phyloP scores from a whole-genome alignment of 2,888 invertebrate genomes.

The Horisme vitalbata region DNA sequence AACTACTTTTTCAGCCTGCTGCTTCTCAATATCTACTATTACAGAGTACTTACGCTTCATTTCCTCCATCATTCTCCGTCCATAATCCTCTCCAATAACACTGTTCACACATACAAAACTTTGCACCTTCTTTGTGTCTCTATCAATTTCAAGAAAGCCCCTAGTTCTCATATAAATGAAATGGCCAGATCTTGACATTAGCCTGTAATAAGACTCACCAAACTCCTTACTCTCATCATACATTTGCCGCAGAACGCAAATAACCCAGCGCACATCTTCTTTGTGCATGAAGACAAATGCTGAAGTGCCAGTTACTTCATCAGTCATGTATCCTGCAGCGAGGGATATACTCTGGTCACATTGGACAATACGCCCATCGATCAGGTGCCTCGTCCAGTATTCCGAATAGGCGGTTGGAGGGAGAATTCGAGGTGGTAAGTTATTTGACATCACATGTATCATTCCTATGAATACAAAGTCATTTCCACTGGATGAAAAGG shows the following conservation, averaged over 20 bases:
- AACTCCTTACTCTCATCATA: slow-evolving; percentile 92
- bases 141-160: slow-evolving; percentile 92
- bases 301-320: slow-evolving; percentile 93
- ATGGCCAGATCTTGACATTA: slow-evolving; percentile 91
- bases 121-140: slow-evolving; percentile 88
- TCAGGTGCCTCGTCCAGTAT: slow-evolving; percentile 93
- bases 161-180: slow-evolving; percentile 93
- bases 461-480: slow-evolving; percentile 88
- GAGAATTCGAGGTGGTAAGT: slow-evolving; percentile 82
- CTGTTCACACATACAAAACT: slow-evolving; percentile 95
- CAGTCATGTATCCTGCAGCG: slow-evolving; percentile 94
- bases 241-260: slow-evolving; percentile 94
- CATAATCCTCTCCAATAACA: slow-evolving; percentile 89
- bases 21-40: slow-evolving; percentile 81
- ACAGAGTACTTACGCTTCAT: slow-evolving; percentile 92
- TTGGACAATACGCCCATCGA: slow-evolving; percentile 94
- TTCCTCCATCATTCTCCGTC: slow-evolving; percentile 86
- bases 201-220: slow-evolving; percentile 93
- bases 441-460: slow-evolving; percentile 84
- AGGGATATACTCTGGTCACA: slow-evolving; percentile 95
- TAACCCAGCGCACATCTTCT: slow-evolving; percentile 94
- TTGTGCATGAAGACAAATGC: slow-evolving; percentile 95
- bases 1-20: slow-evolving; percentile 46
- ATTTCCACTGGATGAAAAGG: slow-evolving; percentile 83
- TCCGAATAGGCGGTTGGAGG: slow-evolving; percentile 88